Evolutionary conservation across 2,888 invertebrate genomes (phyloP).

Genomic region (Aleiodes testaceus): DNA sequence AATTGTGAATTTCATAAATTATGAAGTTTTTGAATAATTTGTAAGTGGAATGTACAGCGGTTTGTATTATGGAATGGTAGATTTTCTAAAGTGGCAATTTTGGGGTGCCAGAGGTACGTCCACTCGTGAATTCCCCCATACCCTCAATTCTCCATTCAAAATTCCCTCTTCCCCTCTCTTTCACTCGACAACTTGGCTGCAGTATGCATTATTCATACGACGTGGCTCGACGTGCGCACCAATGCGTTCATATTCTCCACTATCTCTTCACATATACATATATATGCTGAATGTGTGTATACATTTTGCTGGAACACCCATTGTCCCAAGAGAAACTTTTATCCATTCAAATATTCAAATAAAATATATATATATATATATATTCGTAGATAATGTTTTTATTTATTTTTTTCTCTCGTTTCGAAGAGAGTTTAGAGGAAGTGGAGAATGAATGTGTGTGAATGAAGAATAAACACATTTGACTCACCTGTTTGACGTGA

Average conservation of each 20-base stretch:
- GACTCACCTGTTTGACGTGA: constrained; percentile 67
- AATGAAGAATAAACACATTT: neutral
- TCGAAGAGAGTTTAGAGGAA: neutral
- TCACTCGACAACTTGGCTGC: constrained; percentile 27
- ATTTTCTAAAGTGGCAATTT: constrained; percentile 45
- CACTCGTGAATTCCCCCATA: constrained; percentile 39
- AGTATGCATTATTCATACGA: constrained; percentile 43
- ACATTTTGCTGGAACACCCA: constrained; percentile 20
- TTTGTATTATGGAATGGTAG: constrained; percentile 32
- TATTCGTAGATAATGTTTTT: constrained; percentile 1
- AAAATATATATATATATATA: neutral
- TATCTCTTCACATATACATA: constrained; percentile 23
- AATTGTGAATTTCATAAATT: neutral
- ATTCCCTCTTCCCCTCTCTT: neutral
- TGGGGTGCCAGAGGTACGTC: constrained; percentile 36
- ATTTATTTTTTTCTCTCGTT: too few species aligned
- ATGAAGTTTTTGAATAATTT: neutral
- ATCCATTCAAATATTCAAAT: constrained; percentile 22
- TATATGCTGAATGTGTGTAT: constrained; percentile 27
- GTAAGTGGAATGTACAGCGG: neutral
- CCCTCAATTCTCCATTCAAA: neutral
- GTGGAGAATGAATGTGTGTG: neutral
- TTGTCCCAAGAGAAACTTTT: constrained; percentile 25
- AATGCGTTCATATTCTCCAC: constrained; percentile 27
- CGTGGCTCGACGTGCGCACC: constrained; percentile 15